Evolutionary conservation across 2,113 vertebrate species (phyloP), one percentile per base, ranked within the genome.

Genomic region (Poicephalus meyeri): DNA sequence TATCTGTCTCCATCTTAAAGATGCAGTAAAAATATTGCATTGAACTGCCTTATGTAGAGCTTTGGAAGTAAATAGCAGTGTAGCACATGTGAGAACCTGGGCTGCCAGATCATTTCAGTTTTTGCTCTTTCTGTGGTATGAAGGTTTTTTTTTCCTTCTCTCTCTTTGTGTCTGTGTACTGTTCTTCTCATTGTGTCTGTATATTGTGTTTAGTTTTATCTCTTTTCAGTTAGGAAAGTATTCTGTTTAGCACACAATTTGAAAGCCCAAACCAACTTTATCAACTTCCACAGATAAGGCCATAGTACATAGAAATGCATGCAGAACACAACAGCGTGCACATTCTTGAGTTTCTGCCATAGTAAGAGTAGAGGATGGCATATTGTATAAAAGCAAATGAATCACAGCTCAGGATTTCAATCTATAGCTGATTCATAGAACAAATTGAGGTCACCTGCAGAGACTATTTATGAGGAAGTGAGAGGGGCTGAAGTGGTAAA

Each of bases 391-490:
- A 86, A 93, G 35, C 61, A 90, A 86, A 95, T 93, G 93, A 96
- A 87, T 97, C 91, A 93, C 85, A 79, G 87, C 85, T 93, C 80
- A 41, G 88, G 73, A 85, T 96, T 96, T 95, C 95, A 95, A 71
- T 96, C 95, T 88, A 47, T 39, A 47, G 69, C 81, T 95, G 95
- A 96, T 91, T 95, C 92, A 89, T 58, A 65, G 85, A 86, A 93
- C 91, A 87, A 93, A 97, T 91, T 90, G 97, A 95, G 93, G 95
- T 96, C 95, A 96, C 92, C 91, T 94, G 81, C 76, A 52, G 85
- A 82, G 94, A 93, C 72, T 95, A 25, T 53, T 37, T 56, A 49
- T 55, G 80, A 95, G 95, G 72, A 93, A 92, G 87, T 52, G 41
- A 71, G 88, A 91, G 66, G 33, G 85, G 86, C 86, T 89, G 80